A percentile compares a stretch with the other conserved stretches of the same genome.
Conservation (phyloP, 1,140 invertebrate species). For the Chelonus insularis region DNA sequence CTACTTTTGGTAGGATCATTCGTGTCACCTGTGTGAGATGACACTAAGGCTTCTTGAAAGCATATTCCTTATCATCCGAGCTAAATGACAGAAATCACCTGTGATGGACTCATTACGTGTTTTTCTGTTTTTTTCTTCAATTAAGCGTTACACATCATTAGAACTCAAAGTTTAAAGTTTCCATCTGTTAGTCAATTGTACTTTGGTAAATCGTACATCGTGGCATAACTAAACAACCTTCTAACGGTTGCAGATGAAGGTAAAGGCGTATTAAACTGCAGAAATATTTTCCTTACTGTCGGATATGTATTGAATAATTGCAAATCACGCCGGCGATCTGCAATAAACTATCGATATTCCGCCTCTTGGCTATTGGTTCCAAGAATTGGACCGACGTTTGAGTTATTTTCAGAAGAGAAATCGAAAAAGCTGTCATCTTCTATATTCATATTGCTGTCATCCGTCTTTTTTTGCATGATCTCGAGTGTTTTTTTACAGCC, state of each 20-base stretch:
- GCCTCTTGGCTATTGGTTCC: neutral
- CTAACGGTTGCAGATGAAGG: constrained; percentile 42
- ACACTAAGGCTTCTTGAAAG: no score
- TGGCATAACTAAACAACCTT: constrained; percentile 40
- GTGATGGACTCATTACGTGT: no score
- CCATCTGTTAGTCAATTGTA: constrained; percentile 23
- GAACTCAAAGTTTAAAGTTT: constrained; percentile 25
- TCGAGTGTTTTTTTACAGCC: neutral
- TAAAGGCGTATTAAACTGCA: constrained; percentile 34
- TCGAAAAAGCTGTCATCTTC: no score
- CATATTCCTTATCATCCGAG: no score
- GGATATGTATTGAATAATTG: neutral
- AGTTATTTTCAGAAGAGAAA: neutral
- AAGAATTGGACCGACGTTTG: neutral
- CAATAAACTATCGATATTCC: no score
- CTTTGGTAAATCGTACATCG: constrained; percentile 37
- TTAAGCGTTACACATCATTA: constrained; percentile 21
- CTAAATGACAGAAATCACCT: no score
- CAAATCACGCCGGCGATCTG: neutral
- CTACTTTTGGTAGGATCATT: no score
- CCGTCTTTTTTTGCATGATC: neutral
- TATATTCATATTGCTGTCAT: no score
- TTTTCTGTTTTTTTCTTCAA: no score
- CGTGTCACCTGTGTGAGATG: no score
- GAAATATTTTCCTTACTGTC: neutral